A percentile compares a stretch with the other conserved stretches of the same genome.
phyloP scores from a whole-genome alignment of 2,888 invertebrate species.

The Sympetrum striolatum region DNA sequence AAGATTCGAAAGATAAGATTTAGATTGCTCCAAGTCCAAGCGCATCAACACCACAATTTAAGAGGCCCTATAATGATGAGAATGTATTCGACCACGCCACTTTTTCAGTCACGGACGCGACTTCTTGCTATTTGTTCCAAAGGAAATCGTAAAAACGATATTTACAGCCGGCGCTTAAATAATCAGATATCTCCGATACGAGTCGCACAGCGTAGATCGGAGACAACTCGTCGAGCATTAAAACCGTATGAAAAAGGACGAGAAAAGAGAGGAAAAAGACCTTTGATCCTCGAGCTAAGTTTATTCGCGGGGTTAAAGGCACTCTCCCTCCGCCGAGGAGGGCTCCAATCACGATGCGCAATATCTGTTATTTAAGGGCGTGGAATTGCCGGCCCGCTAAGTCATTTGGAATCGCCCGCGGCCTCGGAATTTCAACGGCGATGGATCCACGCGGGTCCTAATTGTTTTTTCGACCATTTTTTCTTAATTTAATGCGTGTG shows the following conservation, averaged over 20 bases:
- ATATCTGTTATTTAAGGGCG: slow-evolving; percentile 44
- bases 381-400: slow-evolving; percentile 14
- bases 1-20: not conserved
- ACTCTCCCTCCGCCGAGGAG: not conserved
- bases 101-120: not conserved
- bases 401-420: slow-evolving; percentile 36
- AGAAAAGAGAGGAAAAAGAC: not conserved
- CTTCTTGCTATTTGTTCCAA: not conserved
- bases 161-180: not conserved
- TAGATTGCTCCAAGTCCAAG: not conserved
- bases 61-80: not conserved
- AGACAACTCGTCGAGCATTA: too few species aligned
- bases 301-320: slow-evolving; percentile 21
- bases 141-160: not conserved
- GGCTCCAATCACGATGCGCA: slow-evolving; percentile 15
- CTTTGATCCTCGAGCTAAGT: not conserved
- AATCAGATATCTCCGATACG: not conserved
- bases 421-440: not conserved
- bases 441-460: not conserved
- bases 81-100: not conserved
- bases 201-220: not conserved
- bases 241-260: not conserved
- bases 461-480: slow-evolving; percentile 27
- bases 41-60: not conserved
- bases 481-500: slow-evolving; percentile 22